Conservation (phyloP, 2,113 vertebrate species). For the Phylloscopus trochilus region DNA sequence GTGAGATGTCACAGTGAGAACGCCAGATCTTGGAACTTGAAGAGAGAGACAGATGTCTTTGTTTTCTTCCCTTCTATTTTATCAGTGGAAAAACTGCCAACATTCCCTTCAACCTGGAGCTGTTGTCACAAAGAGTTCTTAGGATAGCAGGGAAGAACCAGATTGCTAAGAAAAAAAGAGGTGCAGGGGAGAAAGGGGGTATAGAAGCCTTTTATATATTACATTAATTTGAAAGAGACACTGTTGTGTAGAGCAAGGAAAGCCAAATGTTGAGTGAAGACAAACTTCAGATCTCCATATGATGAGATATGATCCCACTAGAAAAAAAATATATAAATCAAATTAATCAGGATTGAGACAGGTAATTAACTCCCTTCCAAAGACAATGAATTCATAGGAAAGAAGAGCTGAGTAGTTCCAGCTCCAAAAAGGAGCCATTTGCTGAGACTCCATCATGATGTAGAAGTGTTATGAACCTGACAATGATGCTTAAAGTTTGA, state of each 20-base stretch:
- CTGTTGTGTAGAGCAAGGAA: neutral
- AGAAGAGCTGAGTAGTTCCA: neutral
- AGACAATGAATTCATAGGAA: neutral
- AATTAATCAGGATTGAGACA: neutral
- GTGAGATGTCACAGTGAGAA: neutral
- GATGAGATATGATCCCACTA: neutral
- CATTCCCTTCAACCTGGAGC: neutral
- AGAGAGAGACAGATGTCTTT: neutral
- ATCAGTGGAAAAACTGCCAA: neutral
- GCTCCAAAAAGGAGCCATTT: neutral
- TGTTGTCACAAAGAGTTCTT: neutral
- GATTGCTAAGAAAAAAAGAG: neutral
- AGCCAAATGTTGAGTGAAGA: neutral
- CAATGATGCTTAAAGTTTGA: neutral
- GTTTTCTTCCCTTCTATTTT: neutral
- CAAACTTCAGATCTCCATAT: neutral
- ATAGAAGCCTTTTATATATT: neutral
- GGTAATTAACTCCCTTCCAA: neutral
- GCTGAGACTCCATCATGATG: neutral
- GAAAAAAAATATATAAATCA: neutral
- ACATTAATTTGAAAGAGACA: neutral
- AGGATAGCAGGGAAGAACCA: neutral
- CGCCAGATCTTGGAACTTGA: neutral
- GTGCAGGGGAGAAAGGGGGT: accelerated
- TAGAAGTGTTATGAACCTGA: neutral